A percentile compares a stretch with the other conserved stretches of the same genome.
Conservation (phyloP, 2,888 invertebrate species). For the Eustalomyia histrio region DNA sequence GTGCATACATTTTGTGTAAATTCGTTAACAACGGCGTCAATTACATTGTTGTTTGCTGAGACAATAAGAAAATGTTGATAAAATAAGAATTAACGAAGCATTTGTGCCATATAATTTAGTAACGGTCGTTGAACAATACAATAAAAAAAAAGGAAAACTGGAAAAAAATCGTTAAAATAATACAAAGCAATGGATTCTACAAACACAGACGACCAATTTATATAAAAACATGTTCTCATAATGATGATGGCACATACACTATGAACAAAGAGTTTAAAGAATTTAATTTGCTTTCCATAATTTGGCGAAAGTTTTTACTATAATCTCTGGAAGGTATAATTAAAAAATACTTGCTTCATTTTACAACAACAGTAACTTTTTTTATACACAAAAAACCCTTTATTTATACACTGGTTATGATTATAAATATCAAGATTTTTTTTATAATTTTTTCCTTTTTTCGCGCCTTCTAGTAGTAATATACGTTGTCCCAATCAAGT, state of each 20-base stretch:
- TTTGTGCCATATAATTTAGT: constrained; percentile 51
- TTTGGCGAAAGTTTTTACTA: too few relatives aligned
- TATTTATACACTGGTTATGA: too few relatives aligned
- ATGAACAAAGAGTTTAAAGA: too few relatives aligned
- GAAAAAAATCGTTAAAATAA: background rate
- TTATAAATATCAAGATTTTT: too few relatives aligned
- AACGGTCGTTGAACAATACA: constrained; percentile 44
- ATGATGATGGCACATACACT: background rate
- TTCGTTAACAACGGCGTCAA: constrained; percentile 52
- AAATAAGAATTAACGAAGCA: constrained; percentile 58
- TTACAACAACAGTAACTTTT: too few relatives aligned
- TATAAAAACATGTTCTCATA: background rate
- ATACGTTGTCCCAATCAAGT: too few relatives aligned
- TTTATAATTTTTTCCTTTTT: too few relatives aligned
- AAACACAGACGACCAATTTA: background rate
- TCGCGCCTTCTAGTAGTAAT: too few relatives aligned
- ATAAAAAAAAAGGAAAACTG: background rate
- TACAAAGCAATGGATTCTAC: constrained; percentile 26
- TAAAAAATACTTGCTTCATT: too few relatives aligned
- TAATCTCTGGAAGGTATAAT: too few relatives aligned
- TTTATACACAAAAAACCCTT: too few relatives aligned
- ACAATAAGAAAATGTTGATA: constrained; percentile 40
- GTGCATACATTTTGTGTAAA: constrained; percentile 32
- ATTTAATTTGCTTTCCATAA: too few relatives aligned
- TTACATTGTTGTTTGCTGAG: constrained; percentile 34